Base-by-base conservation (phyloP, 1,140 invertebrate species). In the Catajapyx aquilonaris region DNA sequence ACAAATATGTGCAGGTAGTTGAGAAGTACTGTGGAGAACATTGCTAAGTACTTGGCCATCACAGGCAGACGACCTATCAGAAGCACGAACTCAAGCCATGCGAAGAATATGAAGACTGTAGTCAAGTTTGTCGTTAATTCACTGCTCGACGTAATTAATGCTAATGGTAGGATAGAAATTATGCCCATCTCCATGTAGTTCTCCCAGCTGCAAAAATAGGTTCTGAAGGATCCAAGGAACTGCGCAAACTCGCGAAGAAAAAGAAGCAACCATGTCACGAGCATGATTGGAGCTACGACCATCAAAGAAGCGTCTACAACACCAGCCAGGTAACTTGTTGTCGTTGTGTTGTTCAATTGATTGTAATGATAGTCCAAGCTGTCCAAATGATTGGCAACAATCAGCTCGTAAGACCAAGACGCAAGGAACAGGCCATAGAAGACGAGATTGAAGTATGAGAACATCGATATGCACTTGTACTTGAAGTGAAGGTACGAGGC, bases 1-100 rank as follows among this genome's bases (percentile, higher is more conserved):
- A 73, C 55, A 2, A 85, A 59, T 43, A 81, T 80, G 48, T 77
- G 75, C 7, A 77, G 63, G 46, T 84, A 84, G 42, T 76, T 83
- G 47, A 65, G 65, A 0, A 74, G 76, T 0, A 83, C 78, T 0
- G 70, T 77, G 44, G 68, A 69, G 28, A 83, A 59, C 69, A 81
- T 81, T 17, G 80, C 71, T 40, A 83, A 74, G 43, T 77, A 68
- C 3, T 73, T 81, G 2, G 78, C 79, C 15, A 75, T 55, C 34
- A 64, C 52, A 4, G 68, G 68, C 1, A 79, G 77, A 41, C 78
- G 72, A 3, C 79, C 78, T n/a, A n/a, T n/a, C n/a, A n/a, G n/a
- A n/a, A n/a, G n/a, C n/a, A n/a, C n/a, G n/a, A n/a, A n/a, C n/a
- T 81, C 75, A 41, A 72, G 62, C 22, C 78, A 74, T 1, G 76